Percentiles rank a stretch among this genome's conserved stretches.
Evolutionary conservation across 2,888 invertebrate species (phyloP).

Genomic region (Epistrophe eligans): DNA sequence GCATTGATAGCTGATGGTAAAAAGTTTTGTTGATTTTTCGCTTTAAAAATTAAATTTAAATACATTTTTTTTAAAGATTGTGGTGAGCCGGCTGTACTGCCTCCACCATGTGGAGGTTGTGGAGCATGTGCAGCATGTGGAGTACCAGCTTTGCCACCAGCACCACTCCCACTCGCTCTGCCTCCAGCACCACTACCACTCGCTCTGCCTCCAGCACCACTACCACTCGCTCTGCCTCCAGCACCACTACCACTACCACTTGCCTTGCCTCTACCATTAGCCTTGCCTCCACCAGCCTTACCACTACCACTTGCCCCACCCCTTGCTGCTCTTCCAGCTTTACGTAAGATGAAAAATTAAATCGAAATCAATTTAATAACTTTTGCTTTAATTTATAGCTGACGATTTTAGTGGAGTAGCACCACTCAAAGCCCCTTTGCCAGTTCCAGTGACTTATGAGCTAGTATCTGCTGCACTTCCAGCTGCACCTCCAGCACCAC

Average conservation of each 20-base stretch:
- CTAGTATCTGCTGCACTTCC: background rate
- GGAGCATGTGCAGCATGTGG: background rate
- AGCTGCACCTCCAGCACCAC: background rate
- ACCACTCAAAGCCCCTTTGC: background rate
- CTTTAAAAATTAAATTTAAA: background rate
- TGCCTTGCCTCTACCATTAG: background rate
- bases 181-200: no score
- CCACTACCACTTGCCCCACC: background rate
- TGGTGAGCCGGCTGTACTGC: slow-evolving; percentile 14
- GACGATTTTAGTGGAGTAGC: slow-evolving; percentile 26
- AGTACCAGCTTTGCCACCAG: background rate
- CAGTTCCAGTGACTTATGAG: background rate
- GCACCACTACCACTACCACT: background rate
- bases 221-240: background rate
- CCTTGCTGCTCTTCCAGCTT: background rate
- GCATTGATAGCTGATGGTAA: slow-evolving; percentile 79
- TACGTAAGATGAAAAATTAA: background rate
- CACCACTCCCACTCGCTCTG: no score
- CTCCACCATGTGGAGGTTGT: slow-evolving; percentile 14
- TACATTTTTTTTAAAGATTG: slow-evolving; percentile 78
- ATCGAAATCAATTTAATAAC: background rate
- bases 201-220: background rate
- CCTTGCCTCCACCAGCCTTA: background rate
- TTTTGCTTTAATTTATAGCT: background rate
- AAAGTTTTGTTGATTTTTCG: background rate